Percentiles rank a stretch among this genome's conserved stretches.
Conservation (phyloP, 2,888 invertebrate genomes). For the Amphipyra tragopoginis region DNA sequence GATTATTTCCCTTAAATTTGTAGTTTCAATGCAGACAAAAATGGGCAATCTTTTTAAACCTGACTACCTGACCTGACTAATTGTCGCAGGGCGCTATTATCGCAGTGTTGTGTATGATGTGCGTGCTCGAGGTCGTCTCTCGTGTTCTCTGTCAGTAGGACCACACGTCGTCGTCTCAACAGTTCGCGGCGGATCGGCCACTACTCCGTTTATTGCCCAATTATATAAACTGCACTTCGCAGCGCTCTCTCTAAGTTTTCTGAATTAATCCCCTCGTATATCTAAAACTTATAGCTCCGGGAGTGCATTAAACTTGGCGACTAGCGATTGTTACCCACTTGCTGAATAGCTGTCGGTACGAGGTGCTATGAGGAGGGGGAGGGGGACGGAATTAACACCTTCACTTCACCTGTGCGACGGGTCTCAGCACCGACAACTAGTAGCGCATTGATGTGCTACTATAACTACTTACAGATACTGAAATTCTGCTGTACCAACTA, state of each 20-base stretch:
- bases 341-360: slow-evolving; percentile 7
- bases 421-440: no score
- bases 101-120: no score
- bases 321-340: slow-evolving; percentile 31
- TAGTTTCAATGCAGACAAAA: no score
- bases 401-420: no score
- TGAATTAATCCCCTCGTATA: slow-evolving; percentile 49
- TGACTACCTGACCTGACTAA: no score
- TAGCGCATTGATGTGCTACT: no score
- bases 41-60: no score
- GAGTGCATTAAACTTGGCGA: slow-evolving; percentile 44
- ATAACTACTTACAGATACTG: no score
- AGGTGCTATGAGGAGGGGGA: neutral
- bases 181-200: slow-evolving; percentile 18
- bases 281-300: slow-evolving; percentile 46
- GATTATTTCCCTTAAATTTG: no score
- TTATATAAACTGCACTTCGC: slow-evolving; percentile 52
- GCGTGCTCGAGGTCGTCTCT: no score
- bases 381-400: neutral
- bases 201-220: slow-evolving; percentile 51
- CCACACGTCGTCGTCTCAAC: slow-evolving; percentile 2
- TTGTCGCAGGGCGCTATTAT: no score
- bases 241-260: slow-evolving; percentile 37
- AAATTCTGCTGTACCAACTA: no score
- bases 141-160: neutral